Base-by-base conservation (phyloP, 2,113 vertebrate genomes). In the Psophia crepitans region DNA sequence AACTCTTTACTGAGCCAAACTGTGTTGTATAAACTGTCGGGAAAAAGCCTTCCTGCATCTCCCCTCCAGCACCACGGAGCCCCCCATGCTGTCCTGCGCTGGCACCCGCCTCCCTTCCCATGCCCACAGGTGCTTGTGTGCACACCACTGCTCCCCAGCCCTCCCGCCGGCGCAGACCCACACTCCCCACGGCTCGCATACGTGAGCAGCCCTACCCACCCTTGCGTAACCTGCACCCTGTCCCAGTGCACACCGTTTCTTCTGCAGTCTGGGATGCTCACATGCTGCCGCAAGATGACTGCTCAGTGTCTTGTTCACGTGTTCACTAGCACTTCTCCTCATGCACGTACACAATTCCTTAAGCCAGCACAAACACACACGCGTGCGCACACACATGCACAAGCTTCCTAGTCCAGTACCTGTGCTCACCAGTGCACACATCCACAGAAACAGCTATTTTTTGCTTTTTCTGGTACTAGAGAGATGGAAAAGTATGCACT, bases 1-100 rank as follows among this genome's bases (percentile, higher is more conserved):
- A 98, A 98, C 97, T 94, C 96, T 97, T 97, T 95, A 92, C 82
- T 97, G 81, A 95, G 96, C 78, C 79, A 86, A 89, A 65, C 48
- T 5, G 3, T 27, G 37, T 87, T 87, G 33, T n/a, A 86, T 30
- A 83, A 94, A 87, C 44, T 78, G 53, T 17, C 1, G 2, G 43
- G 60, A 18, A 57, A 75, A 82, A 57, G 30, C 74, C 73, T 53
- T 60, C 37, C 49, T 44, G 35, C 75, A 32, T 21, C 57, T 92
- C 51, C 57, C 28, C 23, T 57, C 19, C 24, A 75, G 69, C 81
- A 46, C 16, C 8, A 32, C 1, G 2, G 27, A 9, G 49, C 56
- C 17, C 22, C 1, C 0, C 2, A 1, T 3, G 7, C 48, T 17
- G 37, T 21, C 48, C 43, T 19, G 30, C 0, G 1, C 27, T 7